Percentiles rank a stretch among this genome's conserved stretches.
phyloP scores from a whole-genome alignment of 2,113 vertebrate genomes.

The Riparia riparia region DNA sequence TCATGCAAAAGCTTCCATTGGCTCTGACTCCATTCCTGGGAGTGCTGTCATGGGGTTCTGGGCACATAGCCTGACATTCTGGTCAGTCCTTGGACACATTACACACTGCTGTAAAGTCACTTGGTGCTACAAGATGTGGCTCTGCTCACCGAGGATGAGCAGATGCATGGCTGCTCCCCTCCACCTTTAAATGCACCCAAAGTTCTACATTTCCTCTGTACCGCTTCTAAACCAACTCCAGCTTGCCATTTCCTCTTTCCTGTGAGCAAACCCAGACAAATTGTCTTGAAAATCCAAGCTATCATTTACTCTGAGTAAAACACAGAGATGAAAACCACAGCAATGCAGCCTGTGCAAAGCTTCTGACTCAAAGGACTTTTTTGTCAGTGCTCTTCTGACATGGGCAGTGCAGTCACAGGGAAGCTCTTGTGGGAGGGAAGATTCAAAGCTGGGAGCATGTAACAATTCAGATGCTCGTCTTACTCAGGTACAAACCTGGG shows the following conservation, averaged over 20 bases:
- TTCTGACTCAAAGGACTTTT: neutral
- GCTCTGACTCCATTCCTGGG: neutral
- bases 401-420: accelerated
- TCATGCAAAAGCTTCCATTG: neutral
- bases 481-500: neutral
- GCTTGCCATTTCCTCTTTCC: slow-evolving; percentile 17
- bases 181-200: neutral
- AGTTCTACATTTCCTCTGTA: neutral
- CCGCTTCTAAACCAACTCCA: neutral
- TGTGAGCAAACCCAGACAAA: neutral
- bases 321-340: neutral
- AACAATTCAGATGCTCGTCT: neutral
- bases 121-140: neutral
- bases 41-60: neutral
- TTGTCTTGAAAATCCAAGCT: slow-evolving; percentile 1
- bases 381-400: neutral
- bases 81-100: accelerated
- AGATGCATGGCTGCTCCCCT: neutral
- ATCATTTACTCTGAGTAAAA: neutral
- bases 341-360: neutral
- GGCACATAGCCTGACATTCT: neutral
- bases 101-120: no score
- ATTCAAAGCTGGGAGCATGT: neutral
- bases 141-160: accelerated
- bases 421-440: neutral